Conservation (phyloP, 2,113 vertebrate genomes). For the Mionectes macconnelli region DNA sequence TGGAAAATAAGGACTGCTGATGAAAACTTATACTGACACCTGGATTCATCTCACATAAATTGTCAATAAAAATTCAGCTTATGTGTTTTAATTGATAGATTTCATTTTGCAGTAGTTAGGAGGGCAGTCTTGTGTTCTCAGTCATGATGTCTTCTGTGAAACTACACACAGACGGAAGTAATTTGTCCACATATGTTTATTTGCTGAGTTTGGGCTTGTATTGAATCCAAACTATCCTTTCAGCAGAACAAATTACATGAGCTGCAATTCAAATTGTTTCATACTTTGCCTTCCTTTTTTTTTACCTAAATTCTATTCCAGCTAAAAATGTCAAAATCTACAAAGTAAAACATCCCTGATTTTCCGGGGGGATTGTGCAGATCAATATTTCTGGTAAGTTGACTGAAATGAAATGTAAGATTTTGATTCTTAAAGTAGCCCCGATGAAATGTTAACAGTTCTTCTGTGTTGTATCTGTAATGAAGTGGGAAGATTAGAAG, state of each 20-base stretch:
- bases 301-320: neutral
- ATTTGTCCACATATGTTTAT: neutral
- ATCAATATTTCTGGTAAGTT: neutral
- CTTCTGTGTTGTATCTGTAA: neutral
- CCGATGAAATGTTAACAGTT: neutral
- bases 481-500: neutral
- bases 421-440: slow-evolving; percentile 17
- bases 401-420: neutral
- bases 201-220: neutral
- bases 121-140: neutral
- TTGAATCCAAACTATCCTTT: neutral
- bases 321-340: neutral
- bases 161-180: neutral
- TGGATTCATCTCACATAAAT: neutral
- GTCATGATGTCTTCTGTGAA: neutral
- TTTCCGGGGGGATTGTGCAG: neutral
- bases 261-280: neutral
- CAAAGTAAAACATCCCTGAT: neutral
- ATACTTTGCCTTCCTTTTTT: neutral
- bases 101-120: neutral
- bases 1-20: neutral
- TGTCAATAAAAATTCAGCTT: neutral
- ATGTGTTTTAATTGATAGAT: neutral
- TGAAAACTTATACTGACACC: neutral
- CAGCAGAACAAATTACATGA: neutral